These are phyloP conservation scores for Pseudanteris insignis DNA, from an alignment of 2,888 invertebrate genomes.

Conservation along the genomic window DNA sequence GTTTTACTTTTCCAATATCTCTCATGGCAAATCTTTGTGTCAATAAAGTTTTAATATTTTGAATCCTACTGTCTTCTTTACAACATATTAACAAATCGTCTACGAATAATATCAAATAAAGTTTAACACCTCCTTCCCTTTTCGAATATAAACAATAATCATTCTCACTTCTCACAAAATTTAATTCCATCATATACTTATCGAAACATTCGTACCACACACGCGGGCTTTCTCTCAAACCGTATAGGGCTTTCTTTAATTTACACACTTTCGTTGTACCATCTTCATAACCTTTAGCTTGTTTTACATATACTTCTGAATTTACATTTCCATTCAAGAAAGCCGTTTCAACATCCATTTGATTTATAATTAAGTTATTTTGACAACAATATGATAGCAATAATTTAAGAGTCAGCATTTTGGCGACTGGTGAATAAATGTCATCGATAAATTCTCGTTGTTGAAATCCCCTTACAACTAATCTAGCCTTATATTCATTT, in stretches of 20 bases:
- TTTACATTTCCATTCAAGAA: neutral
- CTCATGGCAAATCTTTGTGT: neutral
- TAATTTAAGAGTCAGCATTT: too few relatives aligned
- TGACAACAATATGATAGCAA: too few relatives aligned
- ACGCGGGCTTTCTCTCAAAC: constrained; percentile 8
- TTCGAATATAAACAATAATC: constrained; percentile 1
- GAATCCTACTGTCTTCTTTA: too few relatives aligned
- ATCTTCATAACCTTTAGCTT: constrained; percentile 36
- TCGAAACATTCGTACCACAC: neutral
- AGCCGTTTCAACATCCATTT: neutral
- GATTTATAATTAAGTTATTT: too few relatives aligned
- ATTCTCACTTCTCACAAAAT: too few relatives aligned
- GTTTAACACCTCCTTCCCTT: too few relatives aligned
- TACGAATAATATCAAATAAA: too few relatives aligned
- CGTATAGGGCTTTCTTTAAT: constrained; percentile 39
- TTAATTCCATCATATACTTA: too few relatives aligned
- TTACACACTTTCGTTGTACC: constrained; percentile 33
- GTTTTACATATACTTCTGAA: constrained; percentile 42
- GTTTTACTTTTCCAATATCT: neutral
- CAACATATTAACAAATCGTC: too few relatives aligned
- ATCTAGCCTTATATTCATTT: constrained; percentile 32
- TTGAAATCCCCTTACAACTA: constrained; percentile 23
- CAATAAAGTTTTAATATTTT: neutral
- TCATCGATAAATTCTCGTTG: too few relatives aligned
- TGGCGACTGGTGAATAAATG: too few relatives aligned